Conservation (phyloP, 2,113 vertebrate species). For the Percopsis transmontana region DNA sequence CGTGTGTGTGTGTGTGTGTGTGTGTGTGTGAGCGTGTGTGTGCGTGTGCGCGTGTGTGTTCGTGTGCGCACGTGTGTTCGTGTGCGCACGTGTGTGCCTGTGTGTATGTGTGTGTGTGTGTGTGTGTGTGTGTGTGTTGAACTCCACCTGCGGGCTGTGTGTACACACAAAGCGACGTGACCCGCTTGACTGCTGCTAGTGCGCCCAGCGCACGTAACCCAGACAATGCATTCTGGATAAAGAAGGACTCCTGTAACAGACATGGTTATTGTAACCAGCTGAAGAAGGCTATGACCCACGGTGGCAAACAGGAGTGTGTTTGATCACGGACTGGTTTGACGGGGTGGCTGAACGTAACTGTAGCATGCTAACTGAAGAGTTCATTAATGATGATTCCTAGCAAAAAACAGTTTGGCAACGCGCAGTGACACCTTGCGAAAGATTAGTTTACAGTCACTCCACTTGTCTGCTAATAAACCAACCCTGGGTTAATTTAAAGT, state of each 20-base stretch:
- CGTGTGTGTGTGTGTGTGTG: conserved; percentile 3
- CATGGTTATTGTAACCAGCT: conserved; percentile 44
- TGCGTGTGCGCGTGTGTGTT: not conserved
- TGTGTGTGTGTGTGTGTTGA: conserved; percentile 27
- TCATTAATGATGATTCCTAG: no score
- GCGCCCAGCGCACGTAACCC: conserved; percentile 68
- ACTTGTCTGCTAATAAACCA: no score
- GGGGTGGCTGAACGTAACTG: conserved; percentile 37
- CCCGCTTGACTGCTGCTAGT: conserved; percentile 76
- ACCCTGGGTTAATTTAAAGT: no score
- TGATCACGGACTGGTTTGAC: conserved; percentile 65
- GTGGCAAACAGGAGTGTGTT: conserved; percentile 38
- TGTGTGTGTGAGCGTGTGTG: not conserved
- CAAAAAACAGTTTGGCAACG: no score
- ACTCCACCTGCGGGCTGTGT: conserved; percentile 73
- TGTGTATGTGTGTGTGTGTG: conserved; percentile 4
- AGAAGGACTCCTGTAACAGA: conserved; percentile 60
- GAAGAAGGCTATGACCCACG: conserved; percentile 1
- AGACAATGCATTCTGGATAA: conserved; percentile 72
- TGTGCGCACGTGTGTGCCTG: conserved; percentile 10
- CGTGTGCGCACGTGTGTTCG: conserved; percentile 10
- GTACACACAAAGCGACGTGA: conserved; percentile 72
- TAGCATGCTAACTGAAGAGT: not conserved
- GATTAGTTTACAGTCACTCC: no score
- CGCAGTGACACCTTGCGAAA: no score